phyloP scores from a whole-genome alignment of 2,888 invertebrate genomes.

The Noctua pronuba region DNA sequence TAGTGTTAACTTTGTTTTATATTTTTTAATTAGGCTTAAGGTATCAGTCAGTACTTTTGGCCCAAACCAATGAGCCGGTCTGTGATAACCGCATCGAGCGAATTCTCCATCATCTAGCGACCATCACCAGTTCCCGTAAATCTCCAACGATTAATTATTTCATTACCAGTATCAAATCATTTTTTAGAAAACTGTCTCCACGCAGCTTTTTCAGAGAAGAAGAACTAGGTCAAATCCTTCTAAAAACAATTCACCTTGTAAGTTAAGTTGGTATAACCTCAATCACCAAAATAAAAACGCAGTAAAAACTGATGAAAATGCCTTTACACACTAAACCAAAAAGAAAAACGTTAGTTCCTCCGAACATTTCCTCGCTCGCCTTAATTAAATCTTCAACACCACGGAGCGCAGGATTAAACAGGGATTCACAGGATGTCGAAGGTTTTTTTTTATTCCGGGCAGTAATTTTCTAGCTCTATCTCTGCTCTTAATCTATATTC shows the following conservation, averaged over 20 bases:
- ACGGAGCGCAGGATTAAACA: conserved; percentile 40
- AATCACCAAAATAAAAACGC: background rate
- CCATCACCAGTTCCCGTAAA: background rate
- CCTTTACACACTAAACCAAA: conserved; percentile 31
- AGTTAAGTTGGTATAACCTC: background rate
- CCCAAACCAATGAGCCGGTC: background rate
- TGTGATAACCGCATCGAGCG: background rate
- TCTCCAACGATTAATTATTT: background rate
- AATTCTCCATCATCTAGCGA: background rate
- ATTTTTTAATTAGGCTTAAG: background rate
- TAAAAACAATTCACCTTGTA: background rate
- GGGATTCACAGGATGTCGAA: conserved; percentile 30
- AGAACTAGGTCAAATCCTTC: background rate
- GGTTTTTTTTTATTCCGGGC: conserved; percentile 21
- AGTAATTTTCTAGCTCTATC: conserved; percentile 17
- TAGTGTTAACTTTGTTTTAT: no score
- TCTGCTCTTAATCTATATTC: conserved; percentile 4
- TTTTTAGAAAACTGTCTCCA: background rate
- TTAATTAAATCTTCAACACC: conserved; percentile 51
- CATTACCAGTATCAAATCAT: background rate
- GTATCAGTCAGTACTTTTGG: background rate
- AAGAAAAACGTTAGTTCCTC: conserved; percentile 13
- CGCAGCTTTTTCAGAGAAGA: background rate
- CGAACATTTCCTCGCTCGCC: conserved; percentile 36
- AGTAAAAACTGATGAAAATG: conserved; percentile 16